Evolutionary conservation across 2,113 vertebrate species (phyloP).

Genomic region (Datnioides undecimradiatus): DNA sequence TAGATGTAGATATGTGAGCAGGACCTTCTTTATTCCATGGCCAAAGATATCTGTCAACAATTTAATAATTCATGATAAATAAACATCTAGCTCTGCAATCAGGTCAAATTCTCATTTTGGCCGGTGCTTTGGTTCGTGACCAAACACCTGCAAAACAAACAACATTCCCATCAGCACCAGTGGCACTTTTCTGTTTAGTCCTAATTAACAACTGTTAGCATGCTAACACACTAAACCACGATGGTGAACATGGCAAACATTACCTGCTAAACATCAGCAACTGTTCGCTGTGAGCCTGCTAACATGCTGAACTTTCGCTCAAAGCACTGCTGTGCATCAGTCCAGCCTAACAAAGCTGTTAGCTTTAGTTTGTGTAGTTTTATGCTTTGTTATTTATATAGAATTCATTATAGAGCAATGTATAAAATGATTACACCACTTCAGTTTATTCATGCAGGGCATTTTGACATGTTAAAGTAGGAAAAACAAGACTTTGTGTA

Average conservation of each 20-base stretch:
- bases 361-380: no score
- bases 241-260: background rate
- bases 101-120: background rate
- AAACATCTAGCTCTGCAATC: background rate
- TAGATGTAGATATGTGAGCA: no score
- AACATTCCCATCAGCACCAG: no score
- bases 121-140: no score
- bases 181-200: background rate
- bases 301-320: background rate
- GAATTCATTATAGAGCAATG: background rate
- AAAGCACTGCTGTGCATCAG: no score
- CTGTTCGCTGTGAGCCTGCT: background rate
- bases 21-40: background rate
- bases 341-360: no score
- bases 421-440: background rate
- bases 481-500: no score
- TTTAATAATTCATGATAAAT: background rate
- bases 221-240: background rate
- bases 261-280: background rate
- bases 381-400: no score
- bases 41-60: background rate
- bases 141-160: no score
- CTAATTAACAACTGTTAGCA: background rate
- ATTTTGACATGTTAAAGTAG: background rate
- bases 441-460: background rate